phyloP scores from a whole-genome alignment of 2,797 vertebrate species.

The Macroramphosus scolopax region DNA sequence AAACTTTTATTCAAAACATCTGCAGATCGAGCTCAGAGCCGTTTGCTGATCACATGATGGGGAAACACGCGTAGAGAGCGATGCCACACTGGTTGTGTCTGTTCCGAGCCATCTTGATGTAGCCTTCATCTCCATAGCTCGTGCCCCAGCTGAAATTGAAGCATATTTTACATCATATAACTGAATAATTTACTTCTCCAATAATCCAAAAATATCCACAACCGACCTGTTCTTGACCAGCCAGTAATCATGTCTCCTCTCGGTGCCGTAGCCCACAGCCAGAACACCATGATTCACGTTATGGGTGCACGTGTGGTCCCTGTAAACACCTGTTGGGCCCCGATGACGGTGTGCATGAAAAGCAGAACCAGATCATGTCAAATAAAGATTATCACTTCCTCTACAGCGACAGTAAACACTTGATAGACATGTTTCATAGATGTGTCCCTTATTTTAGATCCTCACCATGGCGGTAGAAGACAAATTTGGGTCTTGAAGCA shows the following conservation, averaged over 20 bases:
- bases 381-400: too few species aligned
- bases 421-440: too few species aligned
- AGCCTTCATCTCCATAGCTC: conserved; percentile 51
- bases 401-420: too few species aligned
- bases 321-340: conserved; percentile 58
- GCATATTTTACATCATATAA: too few species aligned
- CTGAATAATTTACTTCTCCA: neutral
- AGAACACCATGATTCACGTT: conserved; percentile 63
- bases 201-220: neutral
- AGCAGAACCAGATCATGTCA: too few species aligned
- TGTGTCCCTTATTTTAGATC: too few species aligned
- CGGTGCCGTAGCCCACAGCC: conserved; percentile 65
- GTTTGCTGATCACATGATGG: conserved; percentile 47
- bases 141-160: conserved; percentile 52
- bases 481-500: conserved; percentile 74
- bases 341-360: neutral
- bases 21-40: too few species aligned
- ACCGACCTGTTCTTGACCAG: conserved; percentile 73
- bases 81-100: conserved; percentile 63
- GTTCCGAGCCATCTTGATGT: conserved; percentile 69
- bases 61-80: conserved; percentile 55
- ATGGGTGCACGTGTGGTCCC: conserved; percentile 49
- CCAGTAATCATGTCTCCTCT: conserved; percentile 64
- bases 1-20: neutral
- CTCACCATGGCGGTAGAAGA: conserved; percentile 81